Evolutionary conservation across 2,113 vertebrate species (phyloP).

Genomic region (Onychorhynchus coronatus): DNA sequence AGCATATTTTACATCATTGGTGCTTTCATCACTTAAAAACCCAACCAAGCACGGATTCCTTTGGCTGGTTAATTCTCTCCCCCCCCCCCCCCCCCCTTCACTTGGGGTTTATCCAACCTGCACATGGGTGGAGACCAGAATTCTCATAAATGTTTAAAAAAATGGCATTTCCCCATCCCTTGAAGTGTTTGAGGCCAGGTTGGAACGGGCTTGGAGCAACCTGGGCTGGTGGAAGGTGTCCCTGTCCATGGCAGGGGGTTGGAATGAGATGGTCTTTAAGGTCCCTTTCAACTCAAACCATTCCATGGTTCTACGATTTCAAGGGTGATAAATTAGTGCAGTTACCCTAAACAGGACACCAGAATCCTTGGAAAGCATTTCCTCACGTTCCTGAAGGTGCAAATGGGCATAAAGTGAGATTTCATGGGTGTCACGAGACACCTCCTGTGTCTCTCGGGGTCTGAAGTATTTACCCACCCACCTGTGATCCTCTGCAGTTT

Average conservation of each 20-base stretch:
- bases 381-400: not conserved
- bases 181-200: not conserved
- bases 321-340: not conserved
- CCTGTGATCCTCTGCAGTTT: accelerated
- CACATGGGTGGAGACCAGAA: accelerated
- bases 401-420: not conserved
- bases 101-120: not conserved
- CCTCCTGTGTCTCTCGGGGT: accelerated
- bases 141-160: not conserved
- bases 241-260: not conserved
- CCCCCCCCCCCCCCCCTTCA: accelerated
- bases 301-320: not conserved
- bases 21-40: not conserved
- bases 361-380: not conserved
- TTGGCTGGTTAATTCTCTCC: not conserved
- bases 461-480: not conserved
- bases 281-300: not conserved
- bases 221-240: not conserved
- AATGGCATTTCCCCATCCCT: not conserved
- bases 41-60: not conserved
- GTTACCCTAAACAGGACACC: not conserved
- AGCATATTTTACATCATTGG: not conserved
- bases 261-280: not conserved
- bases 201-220: not conserved
- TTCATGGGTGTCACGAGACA: accelerated